phyloP scores from a whole-genome alignment of 2,888 invertebrate species.

The Macaria liturata region DNA sequence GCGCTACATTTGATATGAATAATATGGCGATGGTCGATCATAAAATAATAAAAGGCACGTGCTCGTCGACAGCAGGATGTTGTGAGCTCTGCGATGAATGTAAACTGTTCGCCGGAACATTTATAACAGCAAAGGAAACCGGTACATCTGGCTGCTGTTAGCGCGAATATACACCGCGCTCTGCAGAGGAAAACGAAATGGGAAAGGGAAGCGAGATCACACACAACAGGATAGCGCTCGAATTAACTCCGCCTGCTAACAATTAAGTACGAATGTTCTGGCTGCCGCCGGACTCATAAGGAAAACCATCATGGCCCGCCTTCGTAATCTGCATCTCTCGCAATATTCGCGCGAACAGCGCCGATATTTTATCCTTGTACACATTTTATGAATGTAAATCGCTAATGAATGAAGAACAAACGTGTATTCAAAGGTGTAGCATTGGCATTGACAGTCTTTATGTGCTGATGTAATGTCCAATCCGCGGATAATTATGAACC shows the following conservation, averaged over 20 bases:
- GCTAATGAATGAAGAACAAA: conserved; percentile 51
- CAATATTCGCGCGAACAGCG: not conserved
- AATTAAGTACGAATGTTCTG: conserved; percentile 36
- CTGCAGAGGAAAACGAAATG: conserved; percentile 62
- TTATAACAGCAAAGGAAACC: conserved; percentile 60
- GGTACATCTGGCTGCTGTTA: conserved; percentile 60
- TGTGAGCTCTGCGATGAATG: conserved; percentile 55
- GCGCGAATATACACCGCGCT: conserved; percentile 47
- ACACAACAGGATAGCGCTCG: conserved; percentile 48
- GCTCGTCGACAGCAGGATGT: conserved; percentile 65
- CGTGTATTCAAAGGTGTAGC: conserved; percentile 53
- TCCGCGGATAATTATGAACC: conserved; percentile 52
- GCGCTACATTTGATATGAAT: conserved; percentile 21
- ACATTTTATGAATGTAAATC: conserved; percentile 22
- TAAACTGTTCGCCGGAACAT: conserved; percentile 54
- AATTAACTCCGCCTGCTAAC: conserved; percentile 43
- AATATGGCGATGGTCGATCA: conserved; percentile 44
- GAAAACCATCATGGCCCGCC: conserved; percentile 12
- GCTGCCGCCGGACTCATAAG: conserved; percentile 25
- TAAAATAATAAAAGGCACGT: conserved; percentile 66
- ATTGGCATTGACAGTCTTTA: conserved; percentile 73
- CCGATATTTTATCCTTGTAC: not conserved
- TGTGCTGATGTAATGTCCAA: conserved; percentile 63
- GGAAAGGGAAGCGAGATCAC: conserved; percentile 58
- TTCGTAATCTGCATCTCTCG: not conserved